Conservation (phyloP, 2,888 invertebrate genomes). For the Helicoverpa assulta region DNA sequence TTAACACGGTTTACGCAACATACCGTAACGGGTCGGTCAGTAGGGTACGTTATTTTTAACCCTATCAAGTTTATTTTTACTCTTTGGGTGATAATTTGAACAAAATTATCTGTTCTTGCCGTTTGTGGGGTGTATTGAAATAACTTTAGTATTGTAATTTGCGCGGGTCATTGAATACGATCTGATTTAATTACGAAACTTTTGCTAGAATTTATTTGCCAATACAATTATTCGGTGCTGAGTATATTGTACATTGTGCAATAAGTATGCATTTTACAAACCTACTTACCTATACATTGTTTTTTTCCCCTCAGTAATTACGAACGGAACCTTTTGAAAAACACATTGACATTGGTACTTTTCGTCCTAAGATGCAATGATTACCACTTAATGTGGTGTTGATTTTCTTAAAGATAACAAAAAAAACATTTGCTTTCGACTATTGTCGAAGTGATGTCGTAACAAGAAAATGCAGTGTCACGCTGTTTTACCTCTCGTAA, state of each 20-base stretch:
- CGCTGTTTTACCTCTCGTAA: neutral
- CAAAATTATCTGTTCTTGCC: conserved; percentile 1
- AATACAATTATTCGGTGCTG: neutral
- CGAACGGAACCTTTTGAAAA: conserved; percentile 9
- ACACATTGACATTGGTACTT: conserved; percentile 9
- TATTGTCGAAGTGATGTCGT: conserved; percentile 13
- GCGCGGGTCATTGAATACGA: no score
- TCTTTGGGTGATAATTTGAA: conserved; percentile 27
- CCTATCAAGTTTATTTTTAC: conserved; percentile 53
- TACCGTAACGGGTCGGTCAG: conserved; percentile 73
- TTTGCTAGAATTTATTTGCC: neutral
- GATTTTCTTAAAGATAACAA: conserved; percentile 21
- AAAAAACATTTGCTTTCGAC: conserved; percentile 19
- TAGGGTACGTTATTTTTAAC: conserved; percentile 72
- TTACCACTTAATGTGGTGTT: conserved; percentile 31
- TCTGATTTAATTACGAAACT: neutral
- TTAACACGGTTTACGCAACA: conserved; percentile 73
- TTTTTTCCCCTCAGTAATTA: neutral
- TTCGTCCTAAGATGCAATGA: conserved; percentile 36
- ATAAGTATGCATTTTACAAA: neutral
- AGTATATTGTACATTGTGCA: neutral
- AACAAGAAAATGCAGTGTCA: conserved; percentile 5
- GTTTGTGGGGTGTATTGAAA: neutral
- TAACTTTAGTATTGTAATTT: no score
- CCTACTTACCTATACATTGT: neutral